Conservation (phyloP, 2,797 vertebrate species). For the Eupleurogrammus muticus region DNA sequence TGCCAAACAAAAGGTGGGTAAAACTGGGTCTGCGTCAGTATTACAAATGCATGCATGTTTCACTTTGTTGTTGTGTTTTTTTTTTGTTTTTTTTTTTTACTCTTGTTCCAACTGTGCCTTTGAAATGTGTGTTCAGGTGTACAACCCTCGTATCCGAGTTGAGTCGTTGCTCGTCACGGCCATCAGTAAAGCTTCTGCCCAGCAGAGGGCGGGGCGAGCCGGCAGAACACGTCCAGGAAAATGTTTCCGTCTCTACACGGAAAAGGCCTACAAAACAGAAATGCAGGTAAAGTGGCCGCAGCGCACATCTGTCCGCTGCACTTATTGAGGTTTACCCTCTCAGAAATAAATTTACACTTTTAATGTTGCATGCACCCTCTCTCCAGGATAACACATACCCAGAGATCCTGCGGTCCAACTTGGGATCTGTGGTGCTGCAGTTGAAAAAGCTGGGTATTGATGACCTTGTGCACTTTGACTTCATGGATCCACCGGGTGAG, state of each 20-base stretch:
- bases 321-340: not conserved
- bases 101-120: too few relatives aligned
- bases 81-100: too few relatives aligned
- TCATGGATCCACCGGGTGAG: constrained; percentile 99
- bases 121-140: constrained; percentile 87
- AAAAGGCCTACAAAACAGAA: constrained; percentile 99
- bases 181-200: constrained; percentile 98
- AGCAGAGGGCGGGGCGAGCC: constrained; percentile 97
- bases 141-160: constrained; percentile 97
- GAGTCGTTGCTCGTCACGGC: constrained; percentile 97
- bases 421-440: constrained; percentile 98
- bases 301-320: not conserved
- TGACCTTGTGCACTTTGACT: constrained; percentile 99
- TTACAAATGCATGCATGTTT: not conserved
- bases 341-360: not conserved
- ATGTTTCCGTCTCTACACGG: constrained; percentile 97
- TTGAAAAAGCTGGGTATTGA: constrained; percentile 99
- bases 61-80: not conserved
- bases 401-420: constrained; percentile 97
- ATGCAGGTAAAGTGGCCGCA: constrained; percentile 90
- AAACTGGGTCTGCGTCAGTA: not conserved
- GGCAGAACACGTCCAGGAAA: constrained; percentile 97
- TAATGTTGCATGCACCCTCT: not conserved
- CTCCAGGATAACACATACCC: constrained; percentile 98
- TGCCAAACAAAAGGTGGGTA: constrained; percentile 95